Percentiles rank a stretch among this genome's conserved stretches.
These are phyloP conservation scores for Colletes collaris DNA, from an alignment of 2,888 invertebrate genomes.

Conservation along the genomic window DNA sequence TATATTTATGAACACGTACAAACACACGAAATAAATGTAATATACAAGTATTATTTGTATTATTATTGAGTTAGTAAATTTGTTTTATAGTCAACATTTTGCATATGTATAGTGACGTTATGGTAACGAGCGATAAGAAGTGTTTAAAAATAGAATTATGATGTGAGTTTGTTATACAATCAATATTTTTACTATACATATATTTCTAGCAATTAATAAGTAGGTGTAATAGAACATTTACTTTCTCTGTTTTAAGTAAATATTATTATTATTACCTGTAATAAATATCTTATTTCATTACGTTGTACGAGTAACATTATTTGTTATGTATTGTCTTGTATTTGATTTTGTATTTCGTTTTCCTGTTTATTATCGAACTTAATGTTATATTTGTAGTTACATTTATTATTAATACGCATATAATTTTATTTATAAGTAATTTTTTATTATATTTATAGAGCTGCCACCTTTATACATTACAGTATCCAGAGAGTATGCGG, in stretches of 20 bases:
- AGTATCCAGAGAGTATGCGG: no score
- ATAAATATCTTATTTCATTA: no score
- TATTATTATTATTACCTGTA: not conserved
- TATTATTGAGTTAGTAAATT: constrained; percentile 29
- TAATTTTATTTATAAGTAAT: no score
- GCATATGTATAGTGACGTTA: constrained; percentile 1
- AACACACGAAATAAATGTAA: constrained; percentile 34
- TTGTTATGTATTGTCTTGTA: not conserved
- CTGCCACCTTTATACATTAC: no score
- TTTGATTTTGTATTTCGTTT: not conserved
- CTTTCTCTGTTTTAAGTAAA: not conserved
- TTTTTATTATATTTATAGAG: no score
- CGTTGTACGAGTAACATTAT: not conserved
- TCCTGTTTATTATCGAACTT: no score
- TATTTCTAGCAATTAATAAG: not conserved
- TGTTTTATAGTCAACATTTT: constrained; percentile 10
- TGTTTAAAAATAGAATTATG: not conserved
- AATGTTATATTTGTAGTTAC: no score
- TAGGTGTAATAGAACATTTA: not conserved
- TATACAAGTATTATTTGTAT: constrained; percentile 39
- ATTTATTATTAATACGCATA: no score
- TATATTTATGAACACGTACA: constrained; percentile 28
- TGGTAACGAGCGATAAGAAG: constrained; percentile 1
- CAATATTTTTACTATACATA: not conserved
- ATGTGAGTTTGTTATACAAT: not conserved